Evolutionary conservation across 1,140 invertebrate genomes (phyloP), one percentile per base, ranked within the genome.

Genomic region (Dufourea novaeangliae): DNA sequence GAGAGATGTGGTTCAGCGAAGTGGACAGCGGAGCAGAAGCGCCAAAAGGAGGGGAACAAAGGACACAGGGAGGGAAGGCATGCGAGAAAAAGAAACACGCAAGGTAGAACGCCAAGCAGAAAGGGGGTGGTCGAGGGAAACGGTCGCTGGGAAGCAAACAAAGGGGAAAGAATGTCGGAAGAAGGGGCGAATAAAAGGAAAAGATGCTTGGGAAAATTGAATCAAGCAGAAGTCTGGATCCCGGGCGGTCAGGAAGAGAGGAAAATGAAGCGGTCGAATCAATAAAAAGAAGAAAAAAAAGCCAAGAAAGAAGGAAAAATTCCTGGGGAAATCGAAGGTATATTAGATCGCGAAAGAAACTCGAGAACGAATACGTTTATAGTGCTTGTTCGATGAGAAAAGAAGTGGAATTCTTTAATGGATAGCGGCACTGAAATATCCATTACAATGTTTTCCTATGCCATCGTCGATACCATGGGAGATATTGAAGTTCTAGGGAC

Each of bases 251-350:
- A n/a, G 20, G 20, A 46, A 46, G 14, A n/a, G 46, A 50, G 20
- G 46, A 50, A 50, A 50, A 50, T 50, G 46, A 50, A 50, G 46
- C 46, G 46, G 46, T 50, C 46, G 46, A 50, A 50, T 50, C 46
- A 50, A 50, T 50, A 50, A 50, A 50, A 50, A 44, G n/a, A n/a
- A n/a, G n/a, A n/a, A n/a, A n/a, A n/a, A n/a, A n/a, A n/a, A n/a
- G n/a, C n/a, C n/a, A n/a, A n/a, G n/a, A n/a, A 44, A 3, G 17
- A 50, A 50, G 46, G 46, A n/a, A n/a, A 50, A 50, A 50, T 17
- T 50, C 46, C 46, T n/a, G 46, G 46, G 46, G 46, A 50, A 50
- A 50, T 50, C n/a, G n/a, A 50, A n/a, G 46, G 46, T n/a, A n/a
- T 22, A n/a, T 50, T 50, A n/a, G 46, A 50, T n/a, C 20, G 46